Percentiles rank a stretch among this genome's conserved stretches.
These are phyloP conservation scores for Darevskia nairensis DNA, from an alignment of 2,797 vertebrate species.

Conservation along the genomic window DNA sequence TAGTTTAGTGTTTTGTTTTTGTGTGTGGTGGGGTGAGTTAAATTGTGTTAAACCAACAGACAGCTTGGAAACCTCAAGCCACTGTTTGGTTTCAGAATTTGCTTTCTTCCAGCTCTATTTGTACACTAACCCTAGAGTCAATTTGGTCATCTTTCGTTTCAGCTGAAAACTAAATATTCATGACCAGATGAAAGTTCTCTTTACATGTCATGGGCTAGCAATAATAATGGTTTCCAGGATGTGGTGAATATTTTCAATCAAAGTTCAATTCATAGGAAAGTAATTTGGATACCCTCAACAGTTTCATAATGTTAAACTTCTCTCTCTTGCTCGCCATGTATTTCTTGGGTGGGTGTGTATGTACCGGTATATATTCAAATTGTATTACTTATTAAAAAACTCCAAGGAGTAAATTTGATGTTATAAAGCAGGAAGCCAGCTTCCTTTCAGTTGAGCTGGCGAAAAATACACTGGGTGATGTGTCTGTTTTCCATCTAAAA, in stretches of 20 bases:
- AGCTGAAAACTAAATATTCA: slow-evolving; percentile 53
- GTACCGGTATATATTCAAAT: neutral
- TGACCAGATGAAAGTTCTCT: slow-evolving; percentile 62
- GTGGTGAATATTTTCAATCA: slow-evolving; percentile 43
- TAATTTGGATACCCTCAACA: slow-evolving; percentile 20
- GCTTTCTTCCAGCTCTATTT: slow-evolving; percentile 67
- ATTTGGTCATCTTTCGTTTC: slow-evolving; percentile 63
- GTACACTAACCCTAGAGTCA: slow-evolving; percentile 61
- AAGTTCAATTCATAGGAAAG: slow-evolving; percentile 54
- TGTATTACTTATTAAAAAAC: slow-evolving; percentile 42
- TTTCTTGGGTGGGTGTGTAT: neutral
- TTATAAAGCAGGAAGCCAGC: slow-evolving; percentile 46
- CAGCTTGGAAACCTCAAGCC: slow-evolving; percentile 53
- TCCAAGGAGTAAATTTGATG: slow-evolving; percentile 36
- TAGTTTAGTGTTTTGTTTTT: too few species aligned
- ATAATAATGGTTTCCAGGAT: slow-evolving; percentile 63
- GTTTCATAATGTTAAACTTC: slow-evolving; percentile 30
- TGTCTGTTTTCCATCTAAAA: slow-evolving; percentile 60
- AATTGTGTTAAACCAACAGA: slow-evolving; percentile 56
- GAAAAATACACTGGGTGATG: slow-evolving; percentile 30
- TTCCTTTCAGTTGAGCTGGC: slow-evolving; percentile 47
- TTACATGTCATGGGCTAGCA: slow-evolving; percentile 57
- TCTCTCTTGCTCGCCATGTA: slow-evolving; percentile 19
- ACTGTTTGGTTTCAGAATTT: slow-evolving; percentile 65
- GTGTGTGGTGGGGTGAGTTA: neutral